Evolutionary conservation across 2,113 vertebrate species (phyloP), one percentile per base, ranked within the genome.

Genomic region (Microcebus tavaratra): DNA sequence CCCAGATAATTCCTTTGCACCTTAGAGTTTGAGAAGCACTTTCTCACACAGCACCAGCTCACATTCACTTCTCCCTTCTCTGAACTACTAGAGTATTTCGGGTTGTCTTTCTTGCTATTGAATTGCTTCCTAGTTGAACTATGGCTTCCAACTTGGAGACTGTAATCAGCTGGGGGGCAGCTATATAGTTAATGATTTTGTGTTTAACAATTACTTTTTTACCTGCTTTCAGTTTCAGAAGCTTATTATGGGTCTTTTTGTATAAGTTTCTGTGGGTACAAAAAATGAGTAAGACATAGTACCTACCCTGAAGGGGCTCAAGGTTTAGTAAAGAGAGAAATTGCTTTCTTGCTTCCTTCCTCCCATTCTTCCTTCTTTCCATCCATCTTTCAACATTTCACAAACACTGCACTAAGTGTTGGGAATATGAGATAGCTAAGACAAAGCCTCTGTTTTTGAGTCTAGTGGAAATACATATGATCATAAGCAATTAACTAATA

Each of bases 91-190:
- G 42, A 87, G 6, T 17, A 76, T 75, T 55, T 78, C 1, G 12
- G 6, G 2, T 86, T 68, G 15, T 89, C 70, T 91, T 12, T 57
- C 72, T 96, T 94, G 6, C 34, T 83, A 84, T 13, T 42, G 17
- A 96, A 76, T 92, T 73, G 27, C 50, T 84, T 83, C 45, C 94
- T 14, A n/a, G 2, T 70, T 87, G 72, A 86, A 79, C 70, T 65
- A 36, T 72, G 72, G 20, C 72, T 82, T 95, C 70, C 63, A 76
- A 81, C 29, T 92, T 94, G 87, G 63, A 95, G 63, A 93, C 75
- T 57, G 23, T 81, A 79, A 50, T 42, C n/a, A 95, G 45, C 72
- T 93, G 75, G 55, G 14, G 6, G 12, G 1, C 61, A 93, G 48
- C 31, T 90, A 75, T 57, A 79, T 55, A 55, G 76, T 92, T 67